These are phyloP conservation scores for Limanda limanda DNA, from an alignment of 2,113 vertebrate genomes.

Conservation along the genomic window DNA sequence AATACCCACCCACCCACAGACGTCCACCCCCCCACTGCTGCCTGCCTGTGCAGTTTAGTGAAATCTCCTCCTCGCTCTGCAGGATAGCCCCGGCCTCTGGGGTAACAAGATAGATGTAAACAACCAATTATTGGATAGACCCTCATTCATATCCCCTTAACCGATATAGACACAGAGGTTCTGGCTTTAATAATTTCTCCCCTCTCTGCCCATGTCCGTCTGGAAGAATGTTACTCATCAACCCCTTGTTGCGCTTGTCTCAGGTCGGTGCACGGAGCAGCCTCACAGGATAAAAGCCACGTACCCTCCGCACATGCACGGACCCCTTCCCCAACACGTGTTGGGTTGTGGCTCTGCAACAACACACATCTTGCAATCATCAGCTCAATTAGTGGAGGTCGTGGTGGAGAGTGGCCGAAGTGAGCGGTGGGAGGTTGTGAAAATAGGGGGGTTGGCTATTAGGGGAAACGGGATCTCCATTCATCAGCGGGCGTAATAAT, in stretches of 20 bases:
- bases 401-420: slow-evolving; percentile 86
- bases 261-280: slow-evolving; percentile 48
- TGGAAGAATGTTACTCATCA: slow-evolving; percentile 79
- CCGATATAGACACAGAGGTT: slow-evolving; percentile 54
- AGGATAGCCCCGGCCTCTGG: slow-evolving; percentile 60
- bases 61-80: slow-evolving; percentile 57
- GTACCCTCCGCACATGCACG: slow-evolving; percentile 39
- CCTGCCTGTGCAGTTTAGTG: slow-evolving; percentile 53
- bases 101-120: slow-evolving; percentile 79
- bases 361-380: slow-evolving; percentile 93
- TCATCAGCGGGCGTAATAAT: slow-evolving; percentile 87
- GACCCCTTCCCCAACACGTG: slow-evolving; percentile 58
- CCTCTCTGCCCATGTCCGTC: slow-evolving; percentile 46
- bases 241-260: slow-evolving; percentile 65
- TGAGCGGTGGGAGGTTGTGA: slow-evolving; percentile 91
- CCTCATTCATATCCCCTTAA: slow-evolving; percentile 68
- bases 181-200: slow-evolving; percentile 70
- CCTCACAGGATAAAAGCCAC: slow-evolving; percentile 53
- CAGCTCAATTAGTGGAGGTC: slow-evolving; percentile 92
- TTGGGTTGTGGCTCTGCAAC: slow-evolving; percentile 22
- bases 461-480: slow-evolving; percentile 91
- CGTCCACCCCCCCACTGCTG: slow-evolving; percentile 23
- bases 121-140: slow-evolving; percentile 77
- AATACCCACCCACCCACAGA: slow-evolving; percentile 14
- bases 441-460: slow-evolving; percentile 89